Base-by-base conservation (phyloP, 2,113 vertebrate genomes). In the Loxodonta africana region DNA sequence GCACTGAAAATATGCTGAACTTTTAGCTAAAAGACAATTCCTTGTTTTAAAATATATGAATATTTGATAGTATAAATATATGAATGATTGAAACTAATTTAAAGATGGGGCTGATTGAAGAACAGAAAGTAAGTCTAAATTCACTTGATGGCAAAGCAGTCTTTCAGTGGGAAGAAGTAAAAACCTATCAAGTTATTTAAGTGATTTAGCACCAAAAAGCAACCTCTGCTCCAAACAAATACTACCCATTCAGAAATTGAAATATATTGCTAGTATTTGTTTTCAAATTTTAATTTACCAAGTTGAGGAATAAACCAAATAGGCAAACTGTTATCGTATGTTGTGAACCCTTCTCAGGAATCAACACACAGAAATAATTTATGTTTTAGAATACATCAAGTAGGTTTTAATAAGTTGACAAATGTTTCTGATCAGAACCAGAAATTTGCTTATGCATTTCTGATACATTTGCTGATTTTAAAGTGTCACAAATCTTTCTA, bases 341-440 rank as follows among this genome's bases (percentile, higher is more conserved):
- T 26, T 84, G 26, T 95, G 37, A 60, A 2, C 44, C 37, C 46
- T 46, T 92, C 76, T 83, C 25, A 94, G 82, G 67, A 37, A 74
- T 51, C 65, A 71, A 90, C 30, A 82, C 21, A 76, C 44, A 92
- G 78, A 96, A 86, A 73, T 78, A 44, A 60, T 83, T 88, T 57
- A 20, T 57, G 18, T 91, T 84, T 95, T 41, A 88, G 48, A 60
- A 71, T 15, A 33, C 46, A 81, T 88, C 17, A 23, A 3, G 74
- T 33, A 77, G 65, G 30, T 57, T 57, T 94, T 90, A 77, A 57
- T 73, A 80, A 88, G n/a, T 65, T 88, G n/a, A 67, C 21, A 76
- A 41, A 73, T 83, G 1, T 81, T 51, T 80, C 51, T 46, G 26
- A 26, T 44, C 44, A 83, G 62, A 95, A 84, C 41, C 11, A 93